phyloP scores from a whole-genome alignment of 2,113 vertebrate species.

The Saccopteryx leptura region DNA sequence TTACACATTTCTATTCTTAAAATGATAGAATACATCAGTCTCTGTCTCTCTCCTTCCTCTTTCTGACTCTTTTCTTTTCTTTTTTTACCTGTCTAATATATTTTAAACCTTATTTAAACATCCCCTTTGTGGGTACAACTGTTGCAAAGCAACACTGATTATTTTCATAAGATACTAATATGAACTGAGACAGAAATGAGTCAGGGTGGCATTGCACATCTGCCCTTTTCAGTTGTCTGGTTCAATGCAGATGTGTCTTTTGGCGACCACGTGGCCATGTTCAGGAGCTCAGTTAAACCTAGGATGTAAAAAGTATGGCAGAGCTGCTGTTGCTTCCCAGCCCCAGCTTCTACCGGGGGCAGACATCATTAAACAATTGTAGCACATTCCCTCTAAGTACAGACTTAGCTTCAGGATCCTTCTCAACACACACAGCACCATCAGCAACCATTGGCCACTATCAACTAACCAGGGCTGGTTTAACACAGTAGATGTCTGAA shows the following conservation, averaged over 20 bases:
- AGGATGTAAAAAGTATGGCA: not conserved
- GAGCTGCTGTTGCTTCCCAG: not conserved
- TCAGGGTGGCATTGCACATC: not conserved
- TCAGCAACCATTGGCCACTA: not conserved
- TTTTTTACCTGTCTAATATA: not conserved
- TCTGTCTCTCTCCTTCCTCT: not conserved
- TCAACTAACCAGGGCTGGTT: not conserved
- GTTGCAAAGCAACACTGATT: not conserved
- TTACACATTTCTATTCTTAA: not conserved
- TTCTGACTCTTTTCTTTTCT: not conserved
- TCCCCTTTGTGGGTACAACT: not conserved
- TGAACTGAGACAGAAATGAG: not conserved
- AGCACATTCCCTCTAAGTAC: not conserved
- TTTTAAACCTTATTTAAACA: not conserved
- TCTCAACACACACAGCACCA: not conserved
- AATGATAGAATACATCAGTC: not conserved
- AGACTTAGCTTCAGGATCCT: not conserved
- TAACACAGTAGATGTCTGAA: not conserved
- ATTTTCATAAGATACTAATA: conserved; percentile 40
- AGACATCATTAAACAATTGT: not conserved
- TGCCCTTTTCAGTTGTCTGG: not conserved
- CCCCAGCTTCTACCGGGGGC: not conserved
- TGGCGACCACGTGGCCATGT: not conserved
- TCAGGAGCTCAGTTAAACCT: not conserved
- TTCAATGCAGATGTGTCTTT: not conserved